A percentile compares a stretch with the other conserved stretches of the same genome.
phyloP scores from a whole-genome alignment of 2,113 vertebrate genomes.

The Xyrauchen texanus region DNA sequence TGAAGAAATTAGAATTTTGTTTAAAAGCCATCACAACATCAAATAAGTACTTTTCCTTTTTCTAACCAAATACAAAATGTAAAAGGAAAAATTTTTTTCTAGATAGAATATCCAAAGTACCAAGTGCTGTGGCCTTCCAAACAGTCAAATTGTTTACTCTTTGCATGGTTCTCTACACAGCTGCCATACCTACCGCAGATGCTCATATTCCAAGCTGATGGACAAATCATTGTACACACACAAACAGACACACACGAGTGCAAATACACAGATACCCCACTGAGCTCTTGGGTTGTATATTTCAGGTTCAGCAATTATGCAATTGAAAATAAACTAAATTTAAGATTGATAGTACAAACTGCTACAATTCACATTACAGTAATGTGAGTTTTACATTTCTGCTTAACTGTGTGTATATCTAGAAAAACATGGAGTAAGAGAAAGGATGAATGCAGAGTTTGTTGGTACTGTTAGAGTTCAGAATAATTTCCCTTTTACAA shows the following conservation, averaged over 20 bases:
- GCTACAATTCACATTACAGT: neutral
- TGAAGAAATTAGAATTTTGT: slow-evolving; percentile 7
- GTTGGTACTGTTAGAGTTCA: slow-evolving; percentile 12
- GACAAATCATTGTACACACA: slow-evolving; percentile 15
- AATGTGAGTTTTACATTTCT: neutral
- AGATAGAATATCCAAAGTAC: slow-evolving; percentile 10
- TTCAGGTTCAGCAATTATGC: slow-evolving; percentile 11
- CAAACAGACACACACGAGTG: neutral
- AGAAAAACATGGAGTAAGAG: neutral
- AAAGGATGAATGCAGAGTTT: neutral
- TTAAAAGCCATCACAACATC: neutral
- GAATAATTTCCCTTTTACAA: slow-evolving; percentile 6
- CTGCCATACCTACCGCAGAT: slow-evolving; percentile 22
- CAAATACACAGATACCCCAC: slow-evolving; percentile 5
- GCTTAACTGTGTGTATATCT: neutral
- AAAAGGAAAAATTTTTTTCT: slow-evolving; percentile 30
- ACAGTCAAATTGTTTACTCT: slow-evolving; percentile 35
- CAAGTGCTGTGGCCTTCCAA: neutral
- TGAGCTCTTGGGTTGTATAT: slow-evolving; percentile 15
- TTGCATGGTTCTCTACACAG: slow-evolving; percentile 28
- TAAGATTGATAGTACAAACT: slow-evolving; percentile 26
- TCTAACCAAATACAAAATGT: neutral
- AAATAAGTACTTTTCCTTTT: neutral
- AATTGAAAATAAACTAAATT: slow-evolving; percentile 33
- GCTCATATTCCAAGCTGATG: slow-evolving; percentile 1